Percentiles rank a stretch among this genome's conserved stretches.
These are phyloP conservation scores for Aphelenchoides fujianensis DNA, from an alignment of 1,140 invertebrate genomes.

Conservation along the genomic window DNA sequence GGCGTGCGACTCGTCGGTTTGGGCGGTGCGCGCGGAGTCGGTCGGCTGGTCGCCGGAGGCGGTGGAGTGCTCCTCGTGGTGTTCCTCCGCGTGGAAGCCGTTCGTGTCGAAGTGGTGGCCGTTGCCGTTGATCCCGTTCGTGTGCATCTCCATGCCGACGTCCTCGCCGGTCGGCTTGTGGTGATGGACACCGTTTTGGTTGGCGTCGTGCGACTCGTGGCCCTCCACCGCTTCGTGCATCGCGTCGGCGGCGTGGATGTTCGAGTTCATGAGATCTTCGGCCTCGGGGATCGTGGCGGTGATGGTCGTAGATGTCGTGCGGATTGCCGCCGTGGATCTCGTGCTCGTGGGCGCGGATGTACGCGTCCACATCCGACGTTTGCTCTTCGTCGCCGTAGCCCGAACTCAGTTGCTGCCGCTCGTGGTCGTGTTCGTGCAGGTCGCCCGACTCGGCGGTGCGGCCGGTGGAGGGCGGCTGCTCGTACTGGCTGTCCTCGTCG, in stretches of 20 bases:
- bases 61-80: no score
- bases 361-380: background rate
- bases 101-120: background rate
- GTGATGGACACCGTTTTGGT: conserved; percentile 2
- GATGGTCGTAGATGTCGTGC: background rate
- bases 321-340: background rate
- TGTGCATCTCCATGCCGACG: background rate
- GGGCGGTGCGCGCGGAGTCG: no score
- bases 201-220: background rate
- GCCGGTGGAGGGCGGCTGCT: background rate
- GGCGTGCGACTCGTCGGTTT: background rate
- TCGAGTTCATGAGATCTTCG: background rate
- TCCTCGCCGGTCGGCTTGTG: background rate
- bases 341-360: background rate
- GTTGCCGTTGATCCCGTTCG: conserved; percentile 6
- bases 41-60: no score
- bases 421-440: background rate
- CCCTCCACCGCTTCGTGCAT: background rate
- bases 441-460: background rate
- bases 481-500: background rate
- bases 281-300: no score
- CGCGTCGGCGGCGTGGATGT: background rate
- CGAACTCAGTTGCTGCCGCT: no score
- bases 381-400: background rate
- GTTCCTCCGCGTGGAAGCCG: background rate